Evolutionary conservation across 2,888 invertebrate genomes (phyloP).

Genomic region (Campoletis raptor): DNA sequence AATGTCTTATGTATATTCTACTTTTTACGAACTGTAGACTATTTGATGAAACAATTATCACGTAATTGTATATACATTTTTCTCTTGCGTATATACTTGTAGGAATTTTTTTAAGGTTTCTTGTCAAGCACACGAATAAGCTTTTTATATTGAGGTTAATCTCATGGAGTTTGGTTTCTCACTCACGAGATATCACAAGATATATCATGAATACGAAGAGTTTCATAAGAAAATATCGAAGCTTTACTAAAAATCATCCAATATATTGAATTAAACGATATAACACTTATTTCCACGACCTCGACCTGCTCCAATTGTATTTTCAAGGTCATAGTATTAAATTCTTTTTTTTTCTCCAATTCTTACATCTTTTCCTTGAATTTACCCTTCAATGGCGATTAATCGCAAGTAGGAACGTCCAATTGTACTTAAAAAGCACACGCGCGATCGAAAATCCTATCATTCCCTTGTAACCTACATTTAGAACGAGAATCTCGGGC

Average conservation of each 20-base stretch:
- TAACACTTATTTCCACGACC: conserved; percentile 17
- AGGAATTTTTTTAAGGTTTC: conserved; percentile 74
- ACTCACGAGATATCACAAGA: conserved; percentile 33
- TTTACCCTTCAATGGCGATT: conserved; percentile 25
- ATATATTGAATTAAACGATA: not conserved
- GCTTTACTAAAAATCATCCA: not conserved
- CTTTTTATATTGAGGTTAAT: conserved; percentile 79
- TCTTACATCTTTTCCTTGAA: not conserved
- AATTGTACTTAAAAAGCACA: conserved; percentile 19
- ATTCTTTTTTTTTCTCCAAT: conserved; percentile 22
- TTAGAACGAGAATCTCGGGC: conserved; percentile 43
- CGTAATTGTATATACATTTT: not conserved
- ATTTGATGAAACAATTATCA: not conserved
- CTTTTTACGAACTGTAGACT: not conserved
- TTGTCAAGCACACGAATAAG: conserved; percentile 62
- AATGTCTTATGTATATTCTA: not conserved
- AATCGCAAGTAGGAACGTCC: not conserved
- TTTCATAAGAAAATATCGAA: not conserved
- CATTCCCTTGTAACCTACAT: conserved; percentile 39
- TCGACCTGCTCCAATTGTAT: conserved; percentile 44
- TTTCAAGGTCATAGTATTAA: conserved; percentile 17
- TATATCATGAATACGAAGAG: not conserved
- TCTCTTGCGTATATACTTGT: not conserved
- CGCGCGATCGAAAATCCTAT: conserved; percentile 49
- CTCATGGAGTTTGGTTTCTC: conserved; percentile 73